Percentiles rank a stretch among this genome's conserved stretches.
Evolutionary conservation across 2,888 invertebrate genomes (phyloP).

Genomic region (Lepidonotus clava): DNA sequence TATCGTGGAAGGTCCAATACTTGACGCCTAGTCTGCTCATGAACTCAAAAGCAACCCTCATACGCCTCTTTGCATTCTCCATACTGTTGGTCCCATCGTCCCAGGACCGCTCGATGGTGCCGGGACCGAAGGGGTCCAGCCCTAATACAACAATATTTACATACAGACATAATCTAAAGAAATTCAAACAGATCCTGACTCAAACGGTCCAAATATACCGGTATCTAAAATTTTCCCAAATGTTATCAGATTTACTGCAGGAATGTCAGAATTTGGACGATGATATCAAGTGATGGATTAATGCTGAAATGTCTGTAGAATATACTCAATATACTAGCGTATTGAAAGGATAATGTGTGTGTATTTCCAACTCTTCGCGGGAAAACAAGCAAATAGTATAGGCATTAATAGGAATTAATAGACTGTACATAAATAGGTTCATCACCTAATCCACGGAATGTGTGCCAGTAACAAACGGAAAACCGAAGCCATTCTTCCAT

Average conservation of each 20-base stretch:
- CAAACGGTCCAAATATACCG: no score
- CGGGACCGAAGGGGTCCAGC: constrained; percentile 81
- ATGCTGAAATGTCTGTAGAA: not conserved
- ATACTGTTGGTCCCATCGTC: constrained; percentile 83
- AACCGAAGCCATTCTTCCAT: constrained; percentile 86
- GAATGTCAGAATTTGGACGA: no score
- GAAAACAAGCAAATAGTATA: not conserved
- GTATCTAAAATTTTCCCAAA: no score
- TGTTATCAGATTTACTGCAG: no score
- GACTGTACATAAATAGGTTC: not conserved
- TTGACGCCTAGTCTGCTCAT: constrained; percentile 84
- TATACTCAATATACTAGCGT: not conserved
- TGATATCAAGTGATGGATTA: not conserved
- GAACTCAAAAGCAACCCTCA: constrained; percentile 85
- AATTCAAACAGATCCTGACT: no score
- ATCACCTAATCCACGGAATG: constrained; percentile 80
- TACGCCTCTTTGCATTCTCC: constrained; percentile 84
- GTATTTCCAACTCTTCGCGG: not conserved
- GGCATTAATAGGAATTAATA: no score
- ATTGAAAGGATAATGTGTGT: not conserved
- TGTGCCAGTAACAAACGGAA: constrained; percentile 84
- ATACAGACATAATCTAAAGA: no score
- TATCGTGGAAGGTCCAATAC: constrained; percentile 86
- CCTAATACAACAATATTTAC: no score
- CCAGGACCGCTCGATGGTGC: constrained; percentile 82